Evolutionary conservation across 92 coral and sea anemone genomes (phyloP).

Genomic region (Epizoanthus fatuus): DNA sequence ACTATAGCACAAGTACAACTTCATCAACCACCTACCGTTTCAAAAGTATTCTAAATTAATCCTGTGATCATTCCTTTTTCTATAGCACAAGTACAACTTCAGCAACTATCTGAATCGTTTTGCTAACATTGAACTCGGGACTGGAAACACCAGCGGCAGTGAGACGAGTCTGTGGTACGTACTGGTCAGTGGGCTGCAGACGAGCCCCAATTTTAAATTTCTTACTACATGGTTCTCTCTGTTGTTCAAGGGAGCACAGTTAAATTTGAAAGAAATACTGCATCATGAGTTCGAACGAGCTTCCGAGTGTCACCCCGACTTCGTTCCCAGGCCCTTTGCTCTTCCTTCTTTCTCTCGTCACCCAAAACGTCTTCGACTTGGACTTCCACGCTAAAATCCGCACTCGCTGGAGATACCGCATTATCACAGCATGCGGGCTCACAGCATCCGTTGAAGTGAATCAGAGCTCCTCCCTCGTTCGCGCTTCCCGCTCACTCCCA

Average conservation of each 20-base stretch:
- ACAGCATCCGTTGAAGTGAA: no score
- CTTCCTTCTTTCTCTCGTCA: no score
- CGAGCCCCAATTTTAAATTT: not conserved
- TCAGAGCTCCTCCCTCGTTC: no score
- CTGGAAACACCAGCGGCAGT: constrained; percentile 83
- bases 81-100: constrained; percentile 76
- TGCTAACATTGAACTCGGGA: constrained; percentile 85
- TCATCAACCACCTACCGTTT: constrained; percentile 68
- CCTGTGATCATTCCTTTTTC: not conserved
- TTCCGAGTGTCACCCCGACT: no score
- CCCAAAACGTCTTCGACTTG: no score
- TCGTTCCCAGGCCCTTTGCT: no score
- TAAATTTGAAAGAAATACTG: not conserved
- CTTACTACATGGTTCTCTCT: not conserved
- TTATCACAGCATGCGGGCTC: no score
- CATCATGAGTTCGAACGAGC: no score
- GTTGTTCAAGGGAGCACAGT: not conserved
- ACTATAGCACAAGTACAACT: constrained; percentile 70
- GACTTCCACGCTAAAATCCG: no score
- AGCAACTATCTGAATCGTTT: constrained; percentile 85
- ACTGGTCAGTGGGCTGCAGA: not conserved
- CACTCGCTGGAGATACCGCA: no score
- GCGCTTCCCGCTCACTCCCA: no score
- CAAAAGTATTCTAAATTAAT: no score
- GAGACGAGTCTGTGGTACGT: constrained; percentile 85